phyloP scores from a whole-genome alignment of 2,888 invertebrate species.

The Cotesia congregata region DNA sequence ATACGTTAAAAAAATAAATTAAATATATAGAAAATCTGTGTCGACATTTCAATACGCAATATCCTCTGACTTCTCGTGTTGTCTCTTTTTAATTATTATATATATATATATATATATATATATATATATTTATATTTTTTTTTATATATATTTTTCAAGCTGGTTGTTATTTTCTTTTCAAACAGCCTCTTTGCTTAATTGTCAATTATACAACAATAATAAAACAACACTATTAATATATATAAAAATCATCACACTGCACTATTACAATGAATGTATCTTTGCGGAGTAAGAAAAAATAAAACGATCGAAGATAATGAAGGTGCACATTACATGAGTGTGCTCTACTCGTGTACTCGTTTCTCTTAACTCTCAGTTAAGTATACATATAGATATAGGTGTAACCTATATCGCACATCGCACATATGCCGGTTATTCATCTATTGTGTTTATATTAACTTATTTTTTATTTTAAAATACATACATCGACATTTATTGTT shows the following conservation, averaged over 20 bases:
- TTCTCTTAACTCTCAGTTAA: not conserved
- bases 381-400: not conserved
- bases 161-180: not conserved
- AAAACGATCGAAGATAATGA: not conserved
- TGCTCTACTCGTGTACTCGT: not conserved
- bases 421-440: not conserved
- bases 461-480: not conserved
- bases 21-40: slow-evolving; percentile 1
- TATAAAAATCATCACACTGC: not conserved
- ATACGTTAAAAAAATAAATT: slow-evolving; percentile 8
- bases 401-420: not conserved
- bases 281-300: not conserved
- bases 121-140: not conserved
- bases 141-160: not conserved
- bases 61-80: not conserved
- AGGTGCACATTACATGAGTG: not conserved
- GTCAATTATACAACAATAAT: not conserved
- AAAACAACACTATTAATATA: not conserved
- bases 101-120: not conserved
- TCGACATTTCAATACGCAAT: not conserved
- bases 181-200: not conserved
- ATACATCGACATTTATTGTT: not conserved
- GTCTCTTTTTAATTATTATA: not conserved
- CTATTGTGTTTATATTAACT: not conserved
- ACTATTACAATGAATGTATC: not conserved